Evolutionary conservation across 2,797 vertebrate genomes (phyloP).

Genomic region (Alauda arvensis): DNA sequence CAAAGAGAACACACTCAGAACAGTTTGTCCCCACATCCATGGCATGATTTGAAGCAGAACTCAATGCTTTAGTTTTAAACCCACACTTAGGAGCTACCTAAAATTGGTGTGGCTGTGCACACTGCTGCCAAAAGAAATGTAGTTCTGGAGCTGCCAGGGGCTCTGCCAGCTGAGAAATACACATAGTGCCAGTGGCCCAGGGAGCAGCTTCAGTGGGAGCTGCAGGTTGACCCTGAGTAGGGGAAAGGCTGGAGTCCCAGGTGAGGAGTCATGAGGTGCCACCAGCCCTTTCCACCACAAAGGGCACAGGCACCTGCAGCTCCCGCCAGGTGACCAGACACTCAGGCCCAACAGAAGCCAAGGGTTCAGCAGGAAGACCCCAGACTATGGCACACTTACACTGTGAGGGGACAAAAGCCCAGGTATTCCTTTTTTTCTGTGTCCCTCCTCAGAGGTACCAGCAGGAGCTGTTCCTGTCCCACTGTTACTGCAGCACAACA

Average conservation of each 20-base stretch:
- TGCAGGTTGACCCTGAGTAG: background rate
- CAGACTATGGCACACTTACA: background rate
- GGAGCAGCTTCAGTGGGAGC: background rate
- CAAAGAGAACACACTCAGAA: background rate
- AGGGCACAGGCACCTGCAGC: background rate
- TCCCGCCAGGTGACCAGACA: background rate
- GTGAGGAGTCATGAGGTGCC: background rate
- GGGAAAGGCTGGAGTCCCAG: background rate
- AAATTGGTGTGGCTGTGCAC: background rate
- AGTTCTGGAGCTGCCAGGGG: background rate
- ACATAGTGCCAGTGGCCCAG: fast-evolving
- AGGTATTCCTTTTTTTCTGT: no score
- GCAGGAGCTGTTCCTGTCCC: background rate
- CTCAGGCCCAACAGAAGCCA: background rate
- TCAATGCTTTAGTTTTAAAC: background rate
- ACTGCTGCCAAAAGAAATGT: background rate
- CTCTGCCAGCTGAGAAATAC: background rate
- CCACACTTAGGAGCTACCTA: background rate
- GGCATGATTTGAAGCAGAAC: background rate
- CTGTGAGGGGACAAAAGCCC: background rate
- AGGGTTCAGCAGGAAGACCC: background rate
- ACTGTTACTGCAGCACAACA: fast-evolving
- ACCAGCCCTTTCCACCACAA: background rate
- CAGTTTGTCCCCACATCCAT: background rate
- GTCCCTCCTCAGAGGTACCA: background rate